Conservation (phyloP, 2,113 vertebrate genomes). For the Chaenocephalus aceratus region DNA sequence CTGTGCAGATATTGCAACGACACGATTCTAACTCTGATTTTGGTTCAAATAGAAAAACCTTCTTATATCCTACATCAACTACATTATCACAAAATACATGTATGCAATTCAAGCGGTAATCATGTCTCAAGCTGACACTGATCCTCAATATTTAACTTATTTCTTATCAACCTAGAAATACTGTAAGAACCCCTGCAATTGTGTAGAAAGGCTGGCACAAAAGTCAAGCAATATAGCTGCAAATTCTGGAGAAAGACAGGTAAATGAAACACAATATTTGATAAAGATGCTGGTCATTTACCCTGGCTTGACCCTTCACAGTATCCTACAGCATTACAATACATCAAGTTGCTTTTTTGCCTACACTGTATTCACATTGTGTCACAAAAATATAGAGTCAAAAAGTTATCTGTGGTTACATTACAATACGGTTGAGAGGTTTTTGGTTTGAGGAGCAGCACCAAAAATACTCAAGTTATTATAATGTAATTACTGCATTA, state of each 20-base stretch:
- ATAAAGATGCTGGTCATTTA: constrained; percentile 71
- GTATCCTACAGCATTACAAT: constrained; percentile 60
- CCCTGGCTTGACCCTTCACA: constrained; percentile 75
- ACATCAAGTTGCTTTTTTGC: constrained; percentile 63
- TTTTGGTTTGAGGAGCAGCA: constrained; percentile 39
- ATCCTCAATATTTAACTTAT: constrained; percentile 27
- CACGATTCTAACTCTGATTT: constrained; percentile 15
- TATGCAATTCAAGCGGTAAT: constrained; percentile 39
- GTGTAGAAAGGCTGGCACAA: constrained; percentile 65
- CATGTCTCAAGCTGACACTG: constrained; percentile 40
- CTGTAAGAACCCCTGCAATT: constrained; percentile 61
- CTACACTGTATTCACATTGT: constrained; percentile 64
- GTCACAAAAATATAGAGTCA: constrained; percentile 69
- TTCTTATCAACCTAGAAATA: constrained; percentile 37
- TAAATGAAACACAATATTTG: constrained; percentile 12
- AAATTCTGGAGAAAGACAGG: constrained; percentile 37
- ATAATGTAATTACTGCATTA: constrained; percentile 58
- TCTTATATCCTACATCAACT: constrained; percentile 10
- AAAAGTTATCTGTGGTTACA: constrained; percentile 49
- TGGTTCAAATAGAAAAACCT: constrained; percentile 48
- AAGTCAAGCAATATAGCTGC: constrained; percentile 47
- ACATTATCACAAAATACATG: constrained; percentile 63
- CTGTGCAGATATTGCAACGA: constrained; percentile 15
- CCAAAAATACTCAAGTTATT: constrained; percentile 53
- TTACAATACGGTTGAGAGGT: constrained; percentile 40